Evolutionary conservation across 2,113 vertebrate species (phyloP).

Genomic region (Trogon melanurus): DNA sequence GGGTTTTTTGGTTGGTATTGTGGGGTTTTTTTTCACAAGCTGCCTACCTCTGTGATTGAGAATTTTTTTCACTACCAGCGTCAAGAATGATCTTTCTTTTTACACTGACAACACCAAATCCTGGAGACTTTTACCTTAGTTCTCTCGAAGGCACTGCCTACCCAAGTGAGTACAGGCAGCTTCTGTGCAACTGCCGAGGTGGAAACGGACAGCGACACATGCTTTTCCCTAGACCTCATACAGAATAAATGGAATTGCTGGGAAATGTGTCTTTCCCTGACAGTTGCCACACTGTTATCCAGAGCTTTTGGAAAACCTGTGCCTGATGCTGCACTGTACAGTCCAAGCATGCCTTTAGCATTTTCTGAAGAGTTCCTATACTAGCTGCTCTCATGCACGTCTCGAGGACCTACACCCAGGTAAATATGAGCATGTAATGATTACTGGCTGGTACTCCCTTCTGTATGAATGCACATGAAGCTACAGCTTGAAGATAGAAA

Average conservation of each 20-base stretch:
- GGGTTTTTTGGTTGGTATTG: neutral
- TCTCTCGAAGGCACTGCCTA: neutral
- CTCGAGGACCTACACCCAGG: neutral
- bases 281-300: neutral
- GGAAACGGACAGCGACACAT: neutral
- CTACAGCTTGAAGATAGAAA: neutral
- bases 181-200: neutral
- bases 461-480: neutral
- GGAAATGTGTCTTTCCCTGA: neutral
- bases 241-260: neutral
- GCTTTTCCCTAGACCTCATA: neutral
- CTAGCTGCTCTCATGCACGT: neutral
- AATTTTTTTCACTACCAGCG: neutral
- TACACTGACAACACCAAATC: neutral
- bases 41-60: neutral
- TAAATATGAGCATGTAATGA: accelerated
- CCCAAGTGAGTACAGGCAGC: neutral
- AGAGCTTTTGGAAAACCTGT: neutral
- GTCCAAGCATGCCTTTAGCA: neutral
- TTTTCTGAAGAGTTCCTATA: neutral
- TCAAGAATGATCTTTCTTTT: neutral
- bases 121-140: neutral
- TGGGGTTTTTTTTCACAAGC: neutral
- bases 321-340: neutral
- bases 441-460: neutral